Conservation (phyloP, 2,888 invertebrate genomes). For the Mayetiola destructor region DNA sequence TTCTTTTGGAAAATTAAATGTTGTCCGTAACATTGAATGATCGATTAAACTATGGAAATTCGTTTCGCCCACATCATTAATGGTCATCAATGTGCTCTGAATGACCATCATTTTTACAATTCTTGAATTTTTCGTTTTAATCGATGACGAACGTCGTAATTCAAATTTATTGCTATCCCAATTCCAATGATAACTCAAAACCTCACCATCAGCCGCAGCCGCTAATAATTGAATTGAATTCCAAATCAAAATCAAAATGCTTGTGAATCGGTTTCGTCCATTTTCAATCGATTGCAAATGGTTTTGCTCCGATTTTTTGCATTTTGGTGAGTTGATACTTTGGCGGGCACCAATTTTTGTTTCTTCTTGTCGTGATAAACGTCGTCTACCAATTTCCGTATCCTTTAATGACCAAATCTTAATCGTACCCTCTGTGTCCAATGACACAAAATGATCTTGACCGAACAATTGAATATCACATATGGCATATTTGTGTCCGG, state of each 20-base stretch:
- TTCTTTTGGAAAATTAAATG: constrained; percentile 20
- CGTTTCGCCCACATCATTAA: constrained; percentile 23
- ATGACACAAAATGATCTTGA: constrained; percentile 27
- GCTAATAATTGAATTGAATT: not conserved
- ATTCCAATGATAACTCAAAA: not conserved
- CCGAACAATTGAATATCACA: constrained; percentile 26
- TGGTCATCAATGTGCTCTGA: constrained; percentile 22
- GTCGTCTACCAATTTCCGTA: constrained; percentile 20
- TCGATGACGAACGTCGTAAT: not conserved
- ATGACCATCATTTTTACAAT: not conserved
- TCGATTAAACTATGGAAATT: constrained; percentile 25
- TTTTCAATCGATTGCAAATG: not conserved
- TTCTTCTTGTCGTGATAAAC: constrained; percentile 19
- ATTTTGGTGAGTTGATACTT: not conserved
- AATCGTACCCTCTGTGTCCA: constrained; percentile 28
- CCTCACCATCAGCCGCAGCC: not conserved
- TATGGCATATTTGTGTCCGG: constrained; percentile 23
- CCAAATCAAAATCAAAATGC: not conserved
- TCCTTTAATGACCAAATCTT: constrained; percentile 29
- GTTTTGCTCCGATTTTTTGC: not conserved
- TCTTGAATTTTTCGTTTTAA: not conserved
- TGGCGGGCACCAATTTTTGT: not conserved
- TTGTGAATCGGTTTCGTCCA: not conserved
- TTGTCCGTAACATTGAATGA: constrained; percentile 20
- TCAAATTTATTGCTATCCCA: not conserved